A percentile compares a stretch with the other conserved stretches of the same genome.
Conservation (phyloP, 2,113 vertebrate genomes). For the Menidia beryllina region DNA sequence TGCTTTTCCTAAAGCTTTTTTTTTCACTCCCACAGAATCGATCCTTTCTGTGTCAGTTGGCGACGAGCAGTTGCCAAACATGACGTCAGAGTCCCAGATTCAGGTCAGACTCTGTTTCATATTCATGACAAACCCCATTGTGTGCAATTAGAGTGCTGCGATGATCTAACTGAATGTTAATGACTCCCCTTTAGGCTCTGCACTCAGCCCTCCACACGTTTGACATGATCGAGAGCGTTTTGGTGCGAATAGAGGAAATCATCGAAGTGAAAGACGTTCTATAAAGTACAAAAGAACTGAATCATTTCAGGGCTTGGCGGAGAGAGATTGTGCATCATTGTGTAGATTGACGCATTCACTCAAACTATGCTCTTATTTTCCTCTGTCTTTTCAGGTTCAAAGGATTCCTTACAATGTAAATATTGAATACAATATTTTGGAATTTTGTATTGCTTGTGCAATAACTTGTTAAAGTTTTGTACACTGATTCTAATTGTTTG, state of each 20-base stretch:
- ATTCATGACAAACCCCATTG: not conserved
- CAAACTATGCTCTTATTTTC: not conserved
- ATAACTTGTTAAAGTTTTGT: slow-evolving; percentile 35
- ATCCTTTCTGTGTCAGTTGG: slow-evolving; percentile 79
- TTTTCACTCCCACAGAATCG: slow-evolving; percentile 37
- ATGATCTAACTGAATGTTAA: not conserved
- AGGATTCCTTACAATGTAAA: not conserved
- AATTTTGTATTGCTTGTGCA: not conserved
- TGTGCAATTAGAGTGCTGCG: not conserved
- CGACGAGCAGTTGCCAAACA: slow-evolving; percentile 86
- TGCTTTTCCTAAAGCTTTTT: not conserved
- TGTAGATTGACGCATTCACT: not conserved
- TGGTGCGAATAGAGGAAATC: slow-evolving; percentile 94
- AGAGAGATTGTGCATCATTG: not conserved
- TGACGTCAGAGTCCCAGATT: slow-evolving; percentile 91
- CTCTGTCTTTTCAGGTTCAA: not conserved
- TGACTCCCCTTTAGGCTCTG: slow-evolving; percentile 85
- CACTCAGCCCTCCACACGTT: slow-evolving; percentile 95
- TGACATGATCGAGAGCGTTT: slow-evolving; percentile 96
- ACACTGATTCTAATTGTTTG: slow-evolving; percentile 2
- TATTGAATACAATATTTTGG: not conserved
- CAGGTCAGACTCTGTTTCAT: slow-evolving; percentile 79
- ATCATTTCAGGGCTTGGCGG: not conserved
- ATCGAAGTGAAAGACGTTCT: slow-evolving; percentile 83
- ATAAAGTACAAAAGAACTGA: slow-evolving; percentile 15